Conservation (phyloP, 2,797 vertebrate genomes). For the Liasis olivaceus region DNA sequence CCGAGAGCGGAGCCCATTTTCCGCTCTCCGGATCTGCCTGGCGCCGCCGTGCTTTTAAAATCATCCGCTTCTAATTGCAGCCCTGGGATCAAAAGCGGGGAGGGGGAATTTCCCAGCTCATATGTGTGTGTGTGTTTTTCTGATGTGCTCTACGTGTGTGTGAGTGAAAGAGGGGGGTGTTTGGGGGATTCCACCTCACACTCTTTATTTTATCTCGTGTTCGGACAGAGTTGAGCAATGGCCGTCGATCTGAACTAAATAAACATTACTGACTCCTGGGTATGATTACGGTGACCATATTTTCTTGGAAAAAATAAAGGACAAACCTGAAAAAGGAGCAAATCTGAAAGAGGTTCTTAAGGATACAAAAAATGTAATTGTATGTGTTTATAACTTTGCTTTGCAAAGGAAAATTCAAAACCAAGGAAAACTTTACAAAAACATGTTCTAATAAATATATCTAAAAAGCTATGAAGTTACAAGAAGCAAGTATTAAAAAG, state of each 20-base stretch:
- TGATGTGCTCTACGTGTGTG: not conserved
- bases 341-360: not conserved
- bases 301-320: not conserved
- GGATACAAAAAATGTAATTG: not conserved
- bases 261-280: not conserved
- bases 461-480: not conserved
- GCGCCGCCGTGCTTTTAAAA: not conserved
- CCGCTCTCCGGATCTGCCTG: not conserved
- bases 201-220: not conserved
- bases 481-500: not conserved
- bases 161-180: not conserved
- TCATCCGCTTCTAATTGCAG: not conserved
- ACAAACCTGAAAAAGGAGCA: not conserved
- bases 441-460: not conserved
- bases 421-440: not conserved
- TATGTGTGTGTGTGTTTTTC: not conserved
- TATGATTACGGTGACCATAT: not conserved
- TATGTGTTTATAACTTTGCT: not conserved
- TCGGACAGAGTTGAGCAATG: not conserved
- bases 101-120: not conserved
- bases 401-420: not conserved
- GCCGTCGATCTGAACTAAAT: not conserved
- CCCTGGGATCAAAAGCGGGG: too few species aligned
- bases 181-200: too few species aligned
- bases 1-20: not conserved